Percentiles rank a stretch among this genome's conserved stretches.
These are phyloP conservation scores for Dendroctonus valens DNA, from an alignment of 1,140 invertebrate species.

Conservation along the genomic window DNA sequence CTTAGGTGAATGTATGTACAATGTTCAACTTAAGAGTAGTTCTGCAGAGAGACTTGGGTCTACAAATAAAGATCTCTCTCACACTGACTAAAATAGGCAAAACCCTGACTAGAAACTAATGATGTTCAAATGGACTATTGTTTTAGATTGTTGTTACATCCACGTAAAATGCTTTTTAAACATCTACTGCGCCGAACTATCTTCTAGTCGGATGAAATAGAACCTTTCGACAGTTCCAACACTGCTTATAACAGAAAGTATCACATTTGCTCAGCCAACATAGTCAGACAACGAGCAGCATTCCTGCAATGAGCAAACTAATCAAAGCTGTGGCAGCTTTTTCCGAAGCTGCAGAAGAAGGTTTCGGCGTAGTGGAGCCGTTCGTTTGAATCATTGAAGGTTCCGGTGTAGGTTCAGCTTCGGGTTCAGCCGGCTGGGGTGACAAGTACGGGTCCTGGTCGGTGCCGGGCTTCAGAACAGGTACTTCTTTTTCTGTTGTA, in stretches of 20 bases:
- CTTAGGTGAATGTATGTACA: no score
- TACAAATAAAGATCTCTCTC: no score
- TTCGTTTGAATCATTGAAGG: conserved; percentile 37
- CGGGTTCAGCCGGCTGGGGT: conserved; percentile 36
- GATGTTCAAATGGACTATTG: no score
- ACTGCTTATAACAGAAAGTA: conserved; percentile 20
- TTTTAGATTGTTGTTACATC: no score
- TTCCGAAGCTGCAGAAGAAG: conserved; percentile 42
- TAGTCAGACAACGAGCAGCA: conserved; percentile 19
- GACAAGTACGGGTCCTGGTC: conserved; percentile 33
- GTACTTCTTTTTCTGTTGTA: conserved; percentile 10
- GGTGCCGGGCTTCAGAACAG: conserved; percentile 20
- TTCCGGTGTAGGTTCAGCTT: conserved; percentile 46
- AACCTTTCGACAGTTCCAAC: background rate
- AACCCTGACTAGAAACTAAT: no score
- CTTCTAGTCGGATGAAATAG: no score
- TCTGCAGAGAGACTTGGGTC: no score
- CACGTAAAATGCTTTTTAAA: no score
- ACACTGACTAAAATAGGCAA: no score
- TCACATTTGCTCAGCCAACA: conserved; percentile 28
- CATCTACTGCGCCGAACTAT: no score
- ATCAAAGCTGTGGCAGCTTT: conserved; percentile 4
- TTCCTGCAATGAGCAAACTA: conserved; percentile 6
- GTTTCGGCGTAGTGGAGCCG: conserved; percentile 29
- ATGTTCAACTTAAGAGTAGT: no score